Evolutionary conservation across 2,888 invertebrate species (phyloP).

Genomic region (Rutpela maculata): DNA sequence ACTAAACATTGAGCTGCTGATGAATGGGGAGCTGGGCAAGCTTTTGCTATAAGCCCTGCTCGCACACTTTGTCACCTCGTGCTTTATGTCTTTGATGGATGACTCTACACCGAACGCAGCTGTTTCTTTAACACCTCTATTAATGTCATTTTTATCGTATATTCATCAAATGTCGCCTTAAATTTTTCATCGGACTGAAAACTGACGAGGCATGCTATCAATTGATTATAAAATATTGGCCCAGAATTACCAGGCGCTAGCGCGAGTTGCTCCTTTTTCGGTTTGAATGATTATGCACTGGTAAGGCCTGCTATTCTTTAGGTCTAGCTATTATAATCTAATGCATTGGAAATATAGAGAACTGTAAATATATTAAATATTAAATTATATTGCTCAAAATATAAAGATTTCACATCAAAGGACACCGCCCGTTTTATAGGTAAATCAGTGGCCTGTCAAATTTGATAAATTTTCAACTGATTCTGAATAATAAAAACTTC

Average conservation of each 20-base stretch:
- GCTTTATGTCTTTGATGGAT: constrained; percentile 72
- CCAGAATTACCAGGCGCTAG: constrained; percentile 2
- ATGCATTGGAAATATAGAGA: no score
- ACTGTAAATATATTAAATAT: neutral
- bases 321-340: no score
- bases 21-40: constrained; percentile 70
- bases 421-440: no score
- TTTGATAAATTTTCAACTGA: no score
- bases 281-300: constrained; percentile 7
- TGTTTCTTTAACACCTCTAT: constrained; percentile 71
- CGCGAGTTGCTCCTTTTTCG: neutral
- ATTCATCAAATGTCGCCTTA: constrained; percentile 61
- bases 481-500: no score
- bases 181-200: constrained; percentile 53
- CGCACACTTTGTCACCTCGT: constrained; percentile 72
- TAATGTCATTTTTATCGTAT: constrained; percentile 69
- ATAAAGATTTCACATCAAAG: no score
- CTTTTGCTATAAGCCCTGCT: constrained; percentile 68
- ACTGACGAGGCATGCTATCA: constrained; percentile 46
- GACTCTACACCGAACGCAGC: constrained; percentile 68
- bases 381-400: neutral
- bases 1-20: constrained; percentile 69
- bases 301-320: neutral
- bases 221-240: constrained; percentile 51
- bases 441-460: no score